Evolutionary conservation across 2,888 invertebrate genomes (phyloP).

Genomic region (Colletes collaris): DNA sequence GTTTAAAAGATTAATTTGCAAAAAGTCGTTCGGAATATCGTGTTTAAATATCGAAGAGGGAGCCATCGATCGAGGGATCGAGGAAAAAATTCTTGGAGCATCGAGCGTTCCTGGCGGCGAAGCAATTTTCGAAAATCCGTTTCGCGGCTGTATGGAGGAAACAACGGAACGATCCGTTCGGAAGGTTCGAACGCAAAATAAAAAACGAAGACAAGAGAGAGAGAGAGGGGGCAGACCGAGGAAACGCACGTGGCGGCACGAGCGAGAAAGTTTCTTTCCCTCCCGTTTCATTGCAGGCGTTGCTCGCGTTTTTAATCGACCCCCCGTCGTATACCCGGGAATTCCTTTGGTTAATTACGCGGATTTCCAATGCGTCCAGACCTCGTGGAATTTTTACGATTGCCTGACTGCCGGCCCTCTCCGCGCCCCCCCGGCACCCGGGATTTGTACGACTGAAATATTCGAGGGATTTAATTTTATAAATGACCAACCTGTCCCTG

Average conservation of each 20-base stretch:
- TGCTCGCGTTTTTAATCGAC: constrained; percentile 76
- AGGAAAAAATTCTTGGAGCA: no score
- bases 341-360: constrained; percentile 82
- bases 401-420: constrained; percentile 66
- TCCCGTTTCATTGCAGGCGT: constrained; percentile 65
- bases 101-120: no score
- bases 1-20: no score
- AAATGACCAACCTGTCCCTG: constrained; percentile 73
- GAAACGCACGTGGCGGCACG: constrained; percentile 7
- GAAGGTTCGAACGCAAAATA: constrained; percentile 33
- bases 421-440: constrained; percentile 24
- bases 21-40: no score
- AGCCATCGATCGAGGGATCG: no score
- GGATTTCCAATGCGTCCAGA: constrained; percentile 79
- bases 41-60: no score
- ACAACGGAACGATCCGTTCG: neutral
- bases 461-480: constrained; percentile 75
- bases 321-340: constrained; percentile 70
- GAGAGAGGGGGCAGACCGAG: constrained; percentile 36
- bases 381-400: constrained; percentile 80
- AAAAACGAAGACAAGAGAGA: constrained; percentile 44
- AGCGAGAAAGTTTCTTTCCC: constrained; percentile 41
- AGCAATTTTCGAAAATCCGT: no score
- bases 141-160: neutral
- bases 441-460: constrained; percentile 73